These are phyloP conservation scores for Guaruba guarouba DNA, from an alignment of 2,113 vertebrate genomes.

Conservation along the genomic window DNA sequence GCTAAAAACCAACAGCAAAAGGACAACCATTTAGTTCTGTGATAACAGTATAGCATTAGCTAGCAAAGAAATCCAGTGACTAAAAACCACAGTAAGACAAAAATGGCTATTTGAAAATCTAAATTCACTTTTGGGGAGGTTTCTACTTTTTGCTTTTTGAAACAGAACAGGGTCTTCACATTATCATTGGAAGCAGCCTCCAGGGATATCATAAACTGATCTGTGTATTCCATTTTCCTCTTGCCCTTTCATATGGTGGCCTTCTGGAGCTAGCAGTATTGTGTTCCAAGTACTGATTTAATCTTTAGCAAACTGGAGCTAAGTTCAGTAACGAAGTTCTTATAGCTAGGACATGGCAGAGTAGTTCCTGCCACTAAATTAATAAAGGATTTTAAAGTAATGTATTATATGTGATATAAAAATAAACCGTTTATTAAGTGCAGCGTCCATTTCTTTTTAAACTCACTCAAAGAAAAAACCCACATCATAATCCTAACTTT, in stretches of 20 bases:
- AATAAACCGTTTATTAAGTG: slow-evolving; percentile 15
- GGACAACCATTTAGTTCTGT: neutral
- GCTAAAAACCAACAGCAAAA: neutral
- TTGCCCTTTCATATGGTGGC: neutral
- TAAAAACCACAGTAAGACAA: neutral
- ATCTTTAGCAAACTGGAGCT: neutral
- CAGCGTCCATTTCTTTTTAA: neutral
- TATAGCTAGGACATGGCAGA: neutral
- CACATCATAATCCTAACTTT: neutral
- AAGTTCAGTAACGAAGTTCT: neutral
- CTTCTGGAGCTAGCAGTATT: neutral
- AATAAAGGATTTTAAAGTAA: neutral
- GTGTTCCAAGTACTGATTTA: neutral
- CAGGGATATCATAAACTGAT: neutral
- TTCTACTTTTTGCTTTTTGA: neutral
- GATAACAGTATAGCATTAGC: neutral
- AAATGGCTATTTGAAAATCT: neutral
- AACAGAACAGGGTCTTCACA: neutral
- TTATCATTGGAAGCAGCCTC: neutral
- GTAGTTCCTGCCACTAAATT: neutral
- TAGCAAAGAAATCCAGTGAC: neutral
- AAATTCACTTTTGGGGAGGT: neutral
- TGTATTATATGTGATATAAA: neutral
- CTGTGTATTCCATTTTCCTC: neutral
- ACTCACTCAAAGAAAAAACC: neutral